Evolutionary conservation across 2,797 vertebrate species (phyloP).

Genomic region (Mycteria americana): DNA sequence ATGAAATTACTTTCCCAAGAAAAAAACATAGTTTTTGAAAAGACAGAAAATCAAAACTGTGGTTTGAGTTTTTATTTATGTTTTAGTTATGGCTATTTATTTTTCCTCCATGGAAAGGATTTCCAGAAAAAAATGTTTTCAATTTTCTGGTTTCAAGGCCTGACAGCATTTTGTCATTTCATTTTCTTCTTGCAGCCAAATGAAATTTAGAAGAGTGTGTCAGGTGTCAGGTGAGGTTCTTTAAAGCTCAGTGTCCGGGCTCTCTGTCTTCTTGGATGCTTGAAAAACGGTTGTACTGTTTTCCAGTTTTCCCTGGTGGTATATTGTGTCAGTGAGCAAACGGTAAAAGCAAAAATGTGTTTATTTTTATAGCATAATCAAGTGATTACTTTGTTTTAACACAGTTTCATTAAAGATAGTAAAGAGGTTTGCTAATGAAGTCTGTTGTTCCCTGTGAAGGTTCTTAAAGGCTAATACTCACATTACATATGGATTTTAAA

Average conservation of each 20-base stretch:
- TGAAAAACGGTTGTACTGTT: neutral
- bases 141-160: neutral
- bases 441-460: neutral
- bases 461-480: neutral
- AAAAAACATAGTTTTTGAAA: neutral
- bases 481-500: neutral
- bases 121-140: neutral
- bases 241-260: neutral
- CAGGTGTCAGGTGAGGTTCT: neutral
- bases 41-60: neutral
- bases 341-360: neutral
- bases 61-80: neutral
- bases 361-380: neutral
- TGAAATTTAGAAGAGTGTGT: neutral
- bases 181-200: conserved; percentile 12
- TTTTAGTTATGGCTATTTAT: neutral
- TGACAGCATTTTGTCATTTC: conserved; percentile 23
- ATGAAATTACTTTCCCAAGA: neutral
- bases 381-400: neutral
- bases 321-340: neutral
- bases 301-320: neutral
- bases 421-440: neutral
- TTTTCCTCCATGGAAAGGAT: neutral
- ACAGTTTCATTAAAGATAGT: neutral
- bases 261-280: neutral